Evolutionary conservation across 1,140 invertebrate genomes (phyloP), one percentile per base, ranked within the genome.

Genomic region (Heliothis subflexa): DNA sequence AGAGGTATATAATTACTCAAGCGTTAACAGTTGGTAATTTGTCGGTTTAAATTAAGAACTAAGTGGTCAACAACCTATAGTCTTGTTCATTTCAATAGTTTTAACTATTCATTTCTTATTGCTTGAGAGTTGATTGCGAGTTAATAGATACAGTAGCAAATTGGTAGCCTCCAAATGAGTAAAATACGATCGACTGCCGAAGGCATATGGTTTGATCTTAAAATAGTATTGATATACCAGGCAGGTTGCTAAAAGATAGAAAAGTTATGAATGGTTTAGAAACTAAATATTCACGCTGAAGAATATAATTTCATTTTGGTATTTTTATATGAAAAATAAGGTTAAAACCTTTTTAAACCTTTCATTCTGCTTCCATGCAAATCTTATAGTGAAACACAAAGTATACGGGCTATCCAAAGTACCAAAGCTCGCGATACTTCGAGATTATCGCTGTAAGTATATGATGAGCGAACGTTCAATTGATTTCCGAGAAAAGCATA

Each of bases 401-500:
- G 52, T 45, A 16, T 40, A 66, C 16, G 45, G 61, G n/a, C 18
- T 3, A 64, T 64, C 33, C 18, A 66, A 66, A 55, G 54, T 68
- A 50, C 14, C 7, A 18, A 72, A 54, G 12, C 61, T 10, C 61
- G 55, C 21, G 61, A 66, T 55, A 28, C 21, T 25, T 70, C 64
- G 14, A 57, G 54, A 68, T 55, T 28, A 68, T 55, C 62, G 61
- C n/a, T 45, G 14, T 45, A 57, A 66, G 28, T 62, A 68, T 2
- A 40, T 68, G 18, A n/a, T 71, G 68, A 59, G 61, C 40, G 76
- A 78, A 57, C 45, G 52, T 40, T 78, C 25, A 78, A 64, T 52
- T 71, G 50, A 74, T 71, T 85, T 85, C 81, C 62, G 21, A 66
- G 83, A 83, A 88, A 28, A 21, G 14, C 79, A 64, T 79, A 78